Evolutionary conservation across 2,113 vertebrate species (phyloP).

Genomic region (Sebastes fasciatus): DNA sequence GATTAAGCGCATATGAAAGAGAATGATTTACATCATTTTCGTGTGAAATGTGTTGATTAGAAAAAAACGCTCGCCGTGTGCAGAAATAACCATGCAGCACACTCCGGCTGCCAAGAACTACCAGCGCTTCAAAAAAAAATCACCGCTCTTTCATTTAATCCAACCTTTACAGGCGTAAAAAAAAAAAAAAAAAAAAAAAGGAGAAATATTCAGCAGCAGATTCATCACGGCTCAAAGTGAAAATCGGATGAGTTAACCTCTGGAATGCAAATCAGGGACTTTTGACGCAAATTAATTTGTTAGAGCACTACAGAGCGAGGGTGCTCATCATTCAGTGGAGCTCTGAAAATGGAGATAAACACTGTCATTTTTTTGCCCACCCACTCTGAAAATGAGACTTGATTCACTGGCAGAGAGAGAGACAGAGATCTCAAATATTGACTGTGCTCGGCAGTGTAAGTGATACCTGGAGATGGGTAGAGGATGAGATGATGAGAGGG

Average conservation of each 20-base stretch:
- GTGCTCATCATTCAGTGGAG: constrained; percentile 39
- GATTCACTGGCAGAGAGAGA: constrained; percentile 16
- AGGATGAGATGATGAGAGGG: constrained; percentile 46
- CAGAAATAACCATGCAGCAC: constrained; percentile 2
- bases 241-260: constrained; percentile 46
- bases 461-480: constrained; percentile 44
- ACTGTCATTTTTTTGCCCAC: constrained; percentile 25
- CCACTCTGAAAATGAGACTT: constrained; percentile 42
- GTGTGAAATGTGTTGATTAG: constrained; percentile 53
- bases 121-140: constrained; percentile 29
- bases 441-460: constrained; percentile 42
- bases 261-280: constrained; percentile 59
- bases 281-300: constrained; percentile 48
- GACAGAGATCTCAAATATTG: constrained; percentile 55
- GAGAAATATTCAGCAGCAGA: constrained; percentile 31
- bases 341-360: constrained; percentile 52
- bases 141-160: constrained; percentile 39
- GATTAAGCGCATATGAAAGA: constrained; percentile 44
- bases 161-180: not conserved
- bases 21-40: constrained; percentile 50
- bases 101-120: constrained; percentile 30
- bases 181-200: not conserved
- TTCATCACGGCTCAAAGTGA: constrained; percentile 59
- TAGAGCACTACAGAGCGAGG: constrained; percentile 29
- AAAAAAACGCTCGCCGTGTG: constrained; percentile 33